phyloP scores from a whole-genome alignment of 2,113 vertebrate species.

The Chunga burmeisteri region DNA sequence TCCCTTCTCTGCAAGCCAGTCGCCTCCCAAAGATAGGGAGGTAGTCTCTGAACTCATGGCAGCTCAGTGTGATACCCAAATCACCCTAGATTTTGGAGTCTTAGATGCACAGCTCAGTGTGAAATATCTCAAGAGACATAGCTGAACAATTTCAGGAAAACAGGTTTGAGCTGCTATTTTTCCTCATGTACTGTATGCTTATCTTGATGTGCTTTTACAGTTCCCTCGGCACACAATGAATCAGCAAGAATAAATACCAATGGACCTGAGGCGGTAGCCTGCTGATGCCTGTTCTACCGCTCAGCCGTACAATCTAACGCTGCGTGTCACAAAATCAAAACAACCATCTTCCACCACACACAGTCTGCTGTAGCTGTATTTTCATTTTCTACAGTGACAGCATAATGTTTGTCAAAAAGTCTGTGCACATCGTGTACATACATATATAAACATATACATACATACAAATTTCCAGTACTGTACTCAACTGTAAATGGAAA shows the following conservation, averaged over 20 bases:
- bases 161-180: background rate
- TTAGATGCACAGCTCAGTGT: background rate
- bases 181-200: rapidly evolving
- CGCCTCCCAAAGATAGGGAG: rapidly evolving
- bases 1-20: background rate
- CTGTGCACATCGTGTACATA: rapidly evolving
- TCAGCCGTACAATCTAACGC: background rate
- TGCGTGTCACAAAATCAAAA: background rate
- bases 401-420: background rate
- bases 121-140: background rate
- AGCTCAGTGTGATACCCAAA: background rate
- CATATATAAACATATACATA: background rate
- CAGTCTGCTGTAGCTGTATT: background rate
- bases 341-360: background rate
- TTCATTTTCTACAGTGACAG: background rate
- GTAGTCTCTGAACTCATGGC: background rate
- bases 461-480: background rate
- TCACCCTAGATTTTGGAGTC: background rate
- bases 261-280: background rate
- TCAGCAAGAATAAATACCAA: background rate
- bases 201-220: background rate
- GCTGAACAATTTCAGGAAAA: background rate
- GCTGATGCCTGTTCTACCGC: background rate
- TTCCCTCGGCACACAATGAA: background rate
- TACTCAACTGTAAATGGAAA: background rate